Evolutionary conservation across 2,888 invertebrate species (phyloP).

Genomic region (Cantharis flavilabris): DNA sequence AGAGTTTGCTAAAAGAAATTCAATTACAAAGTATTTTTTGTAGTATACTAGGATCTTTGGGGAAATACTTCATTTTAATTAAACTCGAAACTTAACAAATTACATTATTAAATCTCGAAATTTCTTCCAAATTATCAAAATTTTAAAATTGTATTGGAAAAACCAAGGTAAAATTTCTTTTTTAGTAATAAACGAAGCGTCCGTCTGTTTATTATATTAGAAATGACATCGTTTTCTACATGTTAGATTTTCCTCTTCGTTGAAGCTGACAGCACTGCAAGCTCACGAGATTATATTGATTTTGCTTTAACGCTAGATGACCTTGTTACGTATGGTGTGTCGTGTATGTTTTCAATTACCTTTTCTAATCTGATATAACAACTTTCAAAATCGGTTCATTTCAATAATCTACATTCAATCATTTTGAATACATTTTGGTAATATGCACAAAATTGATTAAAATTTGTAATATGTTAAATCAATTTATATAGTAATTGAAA

Average conservation of each 20-base stretch:
- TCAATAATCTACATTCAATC: neutral
- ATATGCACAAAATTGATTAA: neutral
- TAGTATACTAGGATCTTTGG: neutral
- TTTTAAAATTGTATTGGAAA: neutral
- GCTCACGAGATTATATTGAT: slow-evolving; percentile 1
- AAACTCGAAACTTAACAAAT: neutral
- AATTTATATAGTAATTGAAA: neutral
- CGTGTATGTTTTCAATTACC: neutral
- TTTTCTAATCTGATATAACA: neutral
- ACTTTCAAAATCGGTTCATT: neutral
- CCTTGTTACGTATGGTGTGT: neutral
- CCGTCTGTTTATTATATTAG: neutral
- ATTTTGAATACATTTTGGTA: neutral
- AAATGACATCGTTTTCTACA: slow-evolving; percentile 1
- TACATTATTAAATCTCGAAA: neutral
- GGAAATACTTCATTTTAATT: neutral
- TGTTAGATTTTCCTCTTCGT: slow-evolving; percentile 3
- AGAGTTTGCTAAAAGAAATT: neutral
- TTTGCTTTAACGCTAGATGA: slow-evolving; percentile 1
- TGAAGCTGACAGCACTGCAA: neutral
- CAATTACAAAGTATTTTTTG: neutral
- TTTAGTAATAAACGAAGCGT: neutral
- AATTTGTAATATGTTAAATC: neutral
- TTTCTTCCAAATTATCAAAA: neutral
- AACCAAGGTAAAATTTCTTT: neutral